Percentiles rank a stretch among this genome's conserved stretches.
Evolutionary conservation across 2,113 vertebrate species (phyloP).

Genomic region (Meriones unguiculatus): DNA sequence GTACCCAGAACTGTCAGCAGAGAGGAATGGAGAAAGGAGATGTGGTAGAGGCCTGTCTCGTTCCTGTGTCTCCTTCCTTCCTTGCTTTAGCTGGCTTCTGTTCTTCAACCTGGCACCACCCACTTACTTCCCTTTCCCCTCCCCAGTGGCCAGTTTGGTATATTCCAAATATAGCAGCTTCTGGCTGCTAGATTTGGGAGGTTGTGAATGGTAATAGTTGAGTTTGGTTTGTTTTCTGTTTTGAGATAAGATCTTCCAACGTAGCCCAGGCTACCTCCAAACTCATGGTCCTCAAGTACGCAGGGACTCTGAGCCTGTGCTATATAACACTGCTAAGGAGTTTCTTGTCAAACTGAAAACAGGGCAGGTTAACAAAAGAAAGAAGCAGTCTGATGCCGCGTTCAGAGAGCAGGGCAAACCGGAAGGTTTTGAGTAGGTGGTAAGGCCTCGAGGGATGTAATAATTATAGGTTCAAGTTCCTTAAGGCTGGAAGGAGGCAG

Average conservation of each 20-base stretch:
- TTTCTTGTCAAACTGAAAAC: background rate
- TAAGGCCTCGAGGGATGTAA: background rate
- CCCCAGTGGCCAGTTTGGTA: background rate
- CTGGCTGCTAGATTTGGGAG: background rate
- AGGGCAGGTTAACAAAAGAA: background rate
- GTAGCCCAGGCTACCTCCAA: background rate
- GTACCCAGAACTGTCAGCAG: background rate
- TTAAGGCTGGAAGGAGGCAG: background rate
- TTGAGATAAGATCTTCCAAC: background rate
- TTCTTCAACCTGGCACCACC: background rate
- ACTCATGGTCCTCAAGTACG: background rate
- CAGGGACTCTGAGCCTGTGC: background rate
- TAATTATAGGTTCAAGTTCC: background rate
- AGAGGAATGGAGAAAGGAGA: background rate
- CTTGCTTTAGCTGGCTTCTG: conserved; percentile 4
- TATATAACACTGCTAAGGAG: background rate
- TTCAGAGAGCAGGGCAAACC: background rate
- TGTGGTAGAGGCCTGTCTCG: background rate
- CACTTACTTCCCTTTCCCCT: background rate
- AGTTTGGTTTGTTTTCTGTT: background rate
- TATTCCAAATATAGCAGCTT: background rate
- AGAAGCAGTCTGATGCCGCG: background rate
- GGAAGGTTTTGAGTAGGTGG: background rate
- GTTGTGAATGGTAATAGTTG: background rate
- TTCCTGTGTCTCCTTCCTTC: background rate